Evolutionary conservation across 23 tunicate genomes (phyloP).

Genomic region (Trididemnum miniatum): DNA sequence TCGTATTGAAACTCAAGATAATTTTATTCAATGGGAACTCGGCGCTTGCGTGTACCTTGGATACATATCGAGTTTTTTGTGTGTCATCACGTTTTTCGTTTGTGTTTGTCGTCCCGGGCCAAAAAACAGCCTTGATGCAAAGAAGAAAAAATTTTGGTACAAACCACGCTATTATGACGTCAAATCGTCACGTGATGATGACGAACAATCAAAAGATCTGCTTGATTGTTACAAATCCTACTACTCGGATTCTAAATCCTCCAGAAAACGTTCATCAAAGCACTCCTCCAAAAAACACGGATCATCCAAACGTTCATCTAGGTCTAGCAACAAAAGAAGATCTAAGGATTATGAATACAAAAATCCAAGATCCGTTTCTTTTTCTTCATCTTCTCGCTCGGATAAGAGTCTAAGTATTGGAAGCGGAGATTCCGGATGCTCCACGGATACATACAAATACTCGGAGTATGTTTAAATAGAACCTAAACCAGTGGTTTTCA

Average conservation of each 20-base stretch:
- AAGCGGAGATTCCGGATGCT: not conserved
- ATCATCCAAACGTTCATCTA: not conserved
- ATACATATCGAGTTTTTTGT: slow-evolving; percentile 28
- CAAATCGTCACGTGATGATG: not conserved
- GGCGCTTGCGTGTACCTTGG: slow-evolving; percentile 77
- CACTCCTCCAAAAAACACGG: not conserved
- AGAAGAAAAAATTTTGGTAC: not conserved
- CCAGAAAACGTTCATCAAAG: not conserved
- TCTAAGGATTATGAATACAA: not conserved
- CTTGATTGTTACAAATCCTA: not conserved
- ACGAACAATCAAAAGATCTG: not conserved
- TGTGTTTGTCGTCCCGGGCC: slow-evolving; percentile 57
- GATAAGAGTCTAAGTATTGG: not conserved
- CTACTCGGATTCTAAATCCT: not conserved
- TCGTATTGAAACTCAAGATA: slow-evolving; percentile 45
- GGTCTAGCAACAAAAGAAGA: not conserved
- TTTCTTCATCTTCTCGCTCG: not conserved
- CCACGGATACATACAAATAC: not conserved
- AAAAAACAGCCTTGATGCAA: slow-evolving; percentile 3
- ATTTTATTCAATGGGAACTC: slow-evolving; percentile 53
- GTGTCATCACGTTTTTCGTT: slow-evolving; percentile 6
- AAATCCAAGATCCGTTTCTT: not conserved
- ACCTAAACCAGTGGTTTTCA: too few species aligned
- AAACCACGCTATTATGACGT: not conserved
- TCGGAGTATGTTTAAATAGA: not conserved